Conservation (phyloP, 1,140 invertebrate genomes). For the Neoseiulus cucumeris region DNA sequence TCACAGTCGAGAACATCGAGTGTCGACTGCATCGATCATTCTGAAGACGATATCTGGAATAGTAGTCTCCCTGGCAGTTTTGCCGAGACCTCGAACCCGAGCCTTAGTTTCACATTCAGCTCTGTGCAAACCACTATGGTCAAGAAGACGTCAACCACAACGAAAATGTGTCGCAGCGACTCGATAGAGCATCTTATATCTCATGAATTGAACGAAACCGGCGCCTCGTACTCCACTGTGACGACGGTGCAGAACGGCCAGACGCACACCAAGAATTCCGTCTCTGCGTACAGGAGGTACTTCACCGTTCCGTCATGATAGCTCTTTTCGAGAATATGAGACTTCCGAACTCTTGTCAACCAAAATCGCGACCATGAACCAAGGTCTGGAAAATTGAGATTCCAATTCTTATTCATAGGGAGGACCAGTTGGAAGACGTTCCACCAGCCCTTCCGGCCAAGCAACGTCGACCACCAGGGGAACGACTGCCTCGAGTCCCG, state of each 20-base stretch:
- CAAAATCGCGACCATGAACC: neutral
- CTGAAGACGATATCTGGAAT: slow-evolving; percentile 5
- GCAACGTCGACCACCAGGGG: slow-evolving; percentile 30
- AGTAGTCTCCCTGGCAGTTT: neutral
- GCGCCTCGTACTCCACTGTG: slow-evolving; percentile 4
- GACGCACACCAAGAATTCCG: neutral
- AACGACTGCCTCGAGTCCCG: slow-evolving; percentile 31
- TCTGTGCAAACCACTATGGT: slow-evolving; percentile 4
- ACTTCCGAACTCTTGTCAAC: neutral
- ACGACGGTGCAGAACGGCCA: neutral
- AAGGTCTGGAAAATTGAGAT: neutral
- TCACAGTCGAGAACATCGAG: slow-evolving; percentile 1
- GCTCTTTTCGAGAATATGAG: too few species aligned
- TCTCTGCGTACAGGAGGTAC: neutral
- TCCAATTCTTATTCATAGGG: neutral
- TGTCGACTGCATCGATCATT: slow-evolving; percentile 2
- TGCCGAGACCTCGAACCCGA: neutral
- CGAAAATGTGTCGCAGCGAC: slow-evolving; percentile 1
- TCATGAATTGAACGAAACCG: neutral
- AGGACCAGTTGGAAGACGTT: slow-evolving; percentile 12
- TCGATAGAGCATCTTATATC: slow-evolving; percentile 8
- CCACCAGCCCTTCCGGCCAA: slow-evolving; percentile 47
- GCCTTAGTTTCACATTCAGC: neutral
- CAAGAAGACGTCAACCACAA: neutral
- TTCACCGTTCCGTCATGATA: neutral